phyloP scores from a whole-genome alignment of 2,113 vertebrate species.

The Colaptes auratus region DNA sequence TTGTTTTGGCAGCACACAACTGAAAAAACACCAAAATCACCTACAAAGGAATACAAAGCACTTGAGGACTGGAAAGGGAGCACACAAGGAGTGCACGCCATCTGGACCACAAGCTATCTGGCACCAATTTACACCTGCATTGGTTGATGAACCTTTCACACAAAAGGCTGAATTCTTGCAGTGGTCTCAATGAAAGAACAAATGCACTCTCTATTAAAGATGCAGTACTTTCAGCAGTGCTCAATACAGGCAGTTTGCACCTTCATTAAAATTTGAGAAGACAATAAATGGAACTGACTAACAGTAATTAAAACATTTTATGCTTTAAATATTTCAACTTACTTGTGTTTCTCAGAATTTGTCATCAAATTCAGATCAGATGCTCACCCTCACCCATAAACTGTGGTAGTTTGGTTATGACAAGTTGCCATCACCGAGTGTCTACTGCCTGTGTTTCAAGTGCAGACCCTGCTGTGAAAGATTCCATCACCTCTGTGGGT shows the following conservation, averaged over 20 bases:
- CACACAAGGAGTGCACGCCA: background rate
- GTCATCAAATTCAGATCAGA: slow-evolving; percentile 19
- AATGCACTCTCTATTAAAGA: background rate
- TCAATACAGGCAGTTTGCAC: background rate
- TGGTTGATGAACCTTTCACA: background rate
- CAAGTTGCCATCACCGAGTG: background rate
- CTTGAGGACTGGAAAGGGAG: background rate
- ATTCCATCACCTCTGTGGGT: background rate
- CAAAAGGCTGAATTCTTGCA: slow-evolving; percentile 6
- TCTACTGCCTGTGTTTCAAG: background rate
- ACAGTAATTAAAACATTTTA: background rate
- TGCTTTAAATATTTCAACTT: background rate
- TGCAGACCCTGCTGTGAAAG: background rate
- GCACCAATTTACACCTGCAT: background rate
- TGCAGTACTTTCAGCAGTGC: background rate
- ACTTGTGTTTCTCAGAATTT: background rate
- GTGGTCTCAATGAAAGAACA: slow-evolving; percentile 1
- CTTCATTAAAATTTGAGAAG: slow-evolving; percentile 5
- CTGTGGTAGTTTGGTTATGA: background rate
- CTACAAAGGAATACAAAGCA: slow-evolving; percentile 23
- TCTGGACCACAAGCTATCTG: slow-evolving; percentile 25
- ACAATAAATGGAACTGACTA: background rate
- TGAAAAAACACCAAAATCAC: background rate
- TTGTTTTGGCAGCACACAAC: slow-evolving; percentile 25
- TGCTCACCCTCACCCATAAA: background rate